Conservation (phyloP, 1,140 invertebrate genomes). For the Heliconius nattereri region DNA sequence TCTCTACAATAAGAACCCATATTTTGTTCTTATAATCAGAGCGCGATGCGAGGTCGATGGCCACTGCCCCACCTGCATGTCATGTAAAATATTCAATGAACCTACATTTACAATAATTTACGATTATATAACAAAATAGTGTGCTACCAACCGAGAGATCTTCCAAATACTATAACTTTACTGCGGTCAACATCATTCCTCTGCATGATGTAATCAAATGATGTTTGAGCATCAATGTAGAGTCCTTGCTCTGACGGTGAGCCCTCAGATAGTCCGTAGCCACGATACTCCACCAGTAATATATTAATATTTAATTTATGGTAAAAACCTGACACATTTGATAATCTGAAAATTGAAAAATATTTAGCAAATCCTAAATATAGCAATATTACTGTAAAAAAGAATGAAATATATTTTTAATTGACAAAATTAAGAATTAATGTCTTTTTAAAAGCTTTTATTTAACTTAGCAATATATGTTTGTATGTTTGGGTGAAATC, state of each 20-base stretch:
- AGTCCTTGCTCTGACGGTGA: slow-evolving; percentile 39
- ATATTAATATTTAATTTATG: slow-evolving; percentile 91
- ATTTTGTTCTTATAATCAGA: slow-evolving; percentile 27
- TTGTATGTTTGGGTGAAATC: no score
- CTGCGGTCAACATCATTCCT: neutral
- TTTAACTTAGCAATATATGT: no score
- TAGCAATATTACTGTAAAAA: neutral
- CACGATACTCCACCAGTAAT: slow-evolving; percentile 95
- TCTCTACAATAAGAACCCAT: slow-evolving; percentile 89
- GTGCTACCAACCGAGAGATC: slow-evolving; percentile 87
- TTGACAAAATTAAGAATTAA: no score
- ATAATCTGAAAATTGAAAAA: slow-evolving; percentile 55
- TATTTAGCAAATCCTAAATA: neutral
- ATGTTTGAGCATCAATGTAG: slow-evolving; percentile 68
- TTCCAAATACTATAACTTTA: slow-evolving; percentile 87
- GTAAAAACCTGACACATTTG: slow-evolving; percentile 85
- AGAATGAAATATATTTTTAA: neutral
- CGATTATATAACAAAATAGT: slow-evolving; percentile 19
- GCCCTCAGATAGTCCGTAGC: slow-evolving; percentile 87
- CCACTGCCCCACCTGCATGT: slow-evolving; percentile 12
- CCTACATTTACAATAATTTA: slow-evolving; percentile 69
- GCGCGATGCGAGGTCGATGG: slow-evolving; percentile 20
- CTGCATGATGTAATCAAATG: slow-evolving; percentile 23
- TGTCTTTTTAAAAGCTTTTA: no score
- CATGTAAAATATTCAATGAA: neutral